Percentiles rank a stretch among this genome's conserved stretches.
Evolutionary conservation across 2,888 invertebrate genomes (phyloP).

Genomic region (Cephus sareptanus): DNA sequence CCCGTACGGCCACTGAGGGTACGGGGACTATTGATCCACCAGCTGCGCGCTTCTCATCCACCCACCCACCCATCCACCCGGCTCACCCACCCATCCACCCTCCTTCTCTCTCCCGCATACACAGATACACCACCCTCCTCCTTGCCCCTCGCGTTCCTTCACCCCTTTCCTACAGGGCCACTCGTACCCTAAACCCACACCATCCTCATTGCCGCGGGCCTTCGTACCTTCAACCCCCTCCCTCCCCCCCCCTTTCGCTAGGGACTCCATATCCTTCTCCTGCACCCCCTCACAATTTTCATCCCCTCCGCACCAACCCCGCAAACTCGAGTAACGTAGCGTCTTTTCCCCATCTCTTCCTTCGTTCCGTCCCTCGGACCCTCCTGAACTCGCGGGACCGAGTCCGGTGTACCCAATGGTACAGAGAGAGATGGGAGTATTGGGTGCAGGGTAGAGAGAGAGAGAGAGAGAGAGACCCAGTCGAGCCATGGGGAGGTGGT

Average conservation of each 20-base stretch:
- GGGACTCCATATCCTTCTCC: neutral
- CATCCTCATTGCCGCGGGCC: no score
- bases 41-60: constrained; percentile 56
- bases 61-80: constrained; percentile 16
- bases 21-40: constrained; percentile 63
- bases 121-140: constrained; percentile 4
- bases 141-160: constrained; percentile 11
- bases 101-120: neutral
- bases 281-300: constrained; percentile 25
- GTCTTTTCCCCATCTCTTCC: constrained; percentile 6
- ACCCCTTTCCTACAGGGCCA: neutral
- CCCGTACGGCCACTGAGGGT: constrained; percentile 39
- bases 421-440: no score
- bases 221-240: constrained; percentile 5
- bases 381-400: no score
- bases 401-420: no score
- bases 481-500: no score
- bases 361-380: constrained; percentile 1
- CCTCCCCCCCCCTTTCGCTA: neutral
- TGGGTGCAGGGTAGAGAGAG: no score
- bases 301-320: neutral
- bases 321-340: constrained; percentile 8
- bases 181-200: neutral
- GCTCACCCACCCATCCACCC: constrained; percentile 14
- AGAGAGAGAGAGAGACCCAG: no score